Base-by-base conservation (phyloP, 2,797 vertebrate genomes). In the Notolabrus celidotus region DNA sequence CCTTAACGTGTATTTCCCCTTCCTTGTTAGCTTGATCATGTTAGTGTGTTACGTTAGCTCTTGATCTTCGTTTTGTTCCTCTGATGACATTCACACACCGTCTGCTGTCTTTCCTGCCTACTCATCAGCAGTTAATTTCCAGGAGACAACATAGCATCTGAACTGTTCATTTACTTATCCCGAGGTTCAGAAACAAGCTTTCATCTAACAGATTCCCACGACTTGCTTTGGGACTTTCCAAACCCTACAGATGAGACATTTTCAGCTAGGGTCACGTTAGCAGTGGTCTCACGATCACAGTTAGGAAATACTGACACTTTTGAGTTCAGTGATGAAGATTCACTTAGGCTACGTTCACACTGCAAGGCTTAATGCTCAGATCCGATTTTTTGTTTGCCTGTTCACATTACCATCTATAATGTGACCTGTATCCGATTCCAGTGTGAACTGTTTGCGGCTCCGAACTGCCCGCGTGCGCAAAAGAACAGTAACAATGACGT, bases 201-300 rank as follows among this genome's bases (percentile, higher is more conserved):
- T 94, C 88, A 93, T 90, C 87, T 92, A 70, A 27, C 17, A 4
- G 36, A 67, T 93, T 94, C 93, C 93, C 94, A 94, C 91, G 89
- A 65, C 75, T 16, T 58, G 33, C 77, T 47, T n/a, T 2, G 86
- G 86, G 89, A 86, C 88, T 87, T 89, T 84, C 84, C 86, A 50
- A 61, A 59, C 51, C 27, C 27, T 39, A 29, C 61, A 64, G 53
- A 45, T 41, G 12, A 41, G 41, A 52, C 17, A 2, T 34, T 79
- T 64, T 76, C 10, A 27, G 64, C 41, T 49, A 11, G 25, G 29
- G 33, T 29, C 43, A 22, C 39, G 7, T 20, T 8, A 36, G 22
- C 17, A 39, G 62, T 16, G 15, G 41, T 31, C 33, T 71, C 29
- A 16, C 12, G 29, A 39, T 15, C 19, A 50, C 55, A 61, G 23